Percentiles rank a stretch among this genome's conserved stretches.
These are phyloP conservation scores for Euplexia lucipara DNA, from an alignment of 2,888 invertebrate genomes.

Conservation along the genomic window DNA sequence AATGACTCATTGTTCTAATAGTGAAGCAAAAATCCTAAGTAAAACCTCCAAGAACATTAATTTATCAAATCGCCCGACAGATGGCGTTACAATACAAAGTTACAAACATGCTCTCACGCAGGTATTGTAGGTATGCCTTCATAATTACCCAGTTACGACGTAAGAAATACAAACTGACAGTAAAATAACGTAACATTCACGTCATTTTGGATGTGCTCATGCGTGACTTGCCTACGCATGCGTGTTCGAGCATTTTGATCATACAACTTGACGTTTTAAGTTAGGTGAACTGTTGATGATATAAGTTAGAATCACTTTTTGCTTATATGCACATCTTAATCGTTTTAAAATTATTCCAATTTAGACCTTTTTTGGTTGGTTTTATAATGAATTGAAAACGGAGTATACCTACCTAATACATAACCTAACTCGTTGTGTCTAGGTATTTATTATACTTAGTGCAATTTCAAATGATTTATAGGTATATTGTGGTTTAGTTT, in stretches of 20 bases:
- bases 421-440: no score
- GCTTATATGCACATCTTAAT: background rate
- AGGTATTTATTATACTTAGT: no score
- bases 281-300: slow-evolving; percentile 21
- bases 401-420: no score
- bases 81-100: slow-evolving; percentile 30
- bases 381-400: no score
- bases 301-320: slow-evolving; percentile 5
- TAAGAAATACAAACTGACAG: slow-evolving; percentile 44
- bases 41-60: slow-evolving; percentile 2
- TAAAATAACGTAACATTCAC: slow-evolving; percentile 41
- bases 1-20: slow-evolving; percentile 2
- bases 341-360: no score
- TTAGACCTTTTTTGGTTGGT: no score
- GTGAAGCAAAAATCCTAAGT: background rate
- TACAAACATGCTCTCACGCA: slow-evolving; percentile 31
- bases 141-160: slow-evolving; percentile 39
- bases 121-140: slow-evolving; percentile 16
- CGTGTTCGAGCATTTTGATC: slow-evolving; percentile 37
- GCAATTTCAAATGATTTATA: no score
- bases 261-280: slow-evolving; percentile 11
- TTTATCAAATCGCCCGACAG: slow-evolving; percentile 22
- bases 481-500: no score
- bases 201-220: slow-evolving; percentile 41
- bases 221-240: slow-evolving; percentile 30